phyloP scores from a whole-genome alignment of 2,113 vertebrate genomes.

The Sinosuthora webbiana region DNA sequence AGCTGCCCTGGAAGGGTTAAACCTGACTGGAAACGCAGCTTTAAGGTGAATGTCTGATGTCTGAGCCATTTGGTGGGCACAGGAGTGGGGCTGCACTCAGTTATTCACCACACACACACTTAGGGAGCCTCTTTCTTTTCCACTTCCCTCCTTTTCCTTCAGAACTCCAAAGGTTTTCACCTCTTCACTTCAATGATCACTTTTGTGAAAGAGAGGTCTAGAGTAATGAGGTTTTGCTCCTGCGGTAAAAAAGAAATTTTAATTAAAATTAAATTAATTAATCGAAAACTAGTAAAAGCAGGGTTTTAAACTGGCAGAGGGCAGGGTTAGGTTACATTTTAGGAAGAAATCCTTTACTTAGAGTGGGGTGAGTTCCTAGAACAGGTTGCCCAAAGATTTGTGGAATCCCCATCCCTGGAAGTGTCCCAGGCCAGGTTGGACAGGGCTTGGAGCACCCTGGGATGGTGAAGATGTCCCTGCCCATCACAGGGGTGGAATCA shows the following conservation, averaged over 20 bases:
- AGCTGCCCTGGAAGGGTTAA: constrained; percentile 5
- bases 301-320: neutral
- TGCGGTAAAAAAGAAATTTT: neutral
- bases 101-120: constrained; percentile 1
- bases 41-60: constrained; percentile 1
- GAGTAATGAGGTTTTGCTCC: neutral
- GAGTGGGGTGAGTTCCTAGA: neutral
- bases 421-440: neutral
- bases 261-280: neutral
- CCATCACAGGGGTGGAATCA: neutral
- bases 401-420: neutral
- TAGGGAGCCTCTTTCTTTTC: neutral
- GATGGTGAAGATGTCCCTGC: neutral
- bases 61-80: neutral
- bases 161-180: neutral
- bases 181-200: neutral
- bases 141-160: neutral
- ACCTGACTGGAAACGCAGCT: constrained; percentile 22
- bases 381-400: neutral
- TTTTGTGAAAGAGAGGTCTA: neutral
- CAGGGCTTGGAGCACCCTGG: neutral
- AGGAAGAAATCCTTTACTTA: neutral
- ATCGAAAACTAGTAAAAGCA: neutral
- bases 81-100: neutral
- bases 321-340: neutral